Evolutionary conservation across 2,113 vertebrate genomes (phyloP), one percentile per base, ranked within the genome.

Genomic region (Noctilio leporinus): DNA sequence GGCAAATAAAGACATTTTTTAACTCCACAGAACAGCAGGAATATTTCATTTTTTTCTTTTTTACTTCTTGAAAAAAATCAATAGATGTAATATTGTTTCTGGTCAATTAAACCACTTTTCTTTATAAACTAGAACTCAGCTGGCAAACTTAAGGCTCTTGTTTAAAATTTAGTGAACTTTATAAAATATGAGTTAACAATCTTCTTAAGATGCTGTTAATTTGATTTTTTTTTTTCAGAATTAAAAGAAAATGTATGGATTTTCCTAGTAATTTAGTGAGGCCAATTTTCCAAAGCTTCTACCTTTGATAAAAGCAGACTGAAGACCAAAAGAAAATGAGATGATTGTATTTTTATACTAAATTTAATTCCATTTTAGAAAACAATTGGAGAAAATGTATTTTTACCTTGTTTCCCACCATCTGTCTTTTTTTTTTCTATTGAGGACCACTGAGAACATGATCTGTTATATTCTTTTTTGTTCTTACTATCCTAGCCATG

Each of bases 1-100:
- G 73, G 97, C 91, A 97, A 97, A 98, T 94, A 96, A 97, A 97
- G 97, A 95, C 93, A 97, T 97, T 97, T 97, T 95, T 88, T 96
- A 98, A 97, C 95, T 97, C 94, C 94, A 95, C 91, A 94, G 81
- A 97, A 97, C 86, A 72, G 45, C 91, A 82, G 95, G 85, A 97
- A 82, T 96, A 96, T 96, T 98, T 97, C 94, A 95, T 97, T 96
- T 89, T 97, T 98, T 97, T 97, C 95, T 97, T 94, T 96, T 95
- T 94, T 92, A 69, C 30, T 70, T 86, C 24, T 72, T 91, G 67
- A 89, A 89, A 91, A 89, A 92, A 95, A 91, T 93, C 51, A 84
- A 89, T 73, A 78, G 30, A n/a, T 53, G 91, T 65, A 70, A 70
- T 15, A 57, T 90, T 49, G 24, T 82, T 88, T 78, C 72, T 78